phyloP scores from a whole-genome alignment of 2,888 invertebrate species.

The Aspidapion aeneum region DNA sequence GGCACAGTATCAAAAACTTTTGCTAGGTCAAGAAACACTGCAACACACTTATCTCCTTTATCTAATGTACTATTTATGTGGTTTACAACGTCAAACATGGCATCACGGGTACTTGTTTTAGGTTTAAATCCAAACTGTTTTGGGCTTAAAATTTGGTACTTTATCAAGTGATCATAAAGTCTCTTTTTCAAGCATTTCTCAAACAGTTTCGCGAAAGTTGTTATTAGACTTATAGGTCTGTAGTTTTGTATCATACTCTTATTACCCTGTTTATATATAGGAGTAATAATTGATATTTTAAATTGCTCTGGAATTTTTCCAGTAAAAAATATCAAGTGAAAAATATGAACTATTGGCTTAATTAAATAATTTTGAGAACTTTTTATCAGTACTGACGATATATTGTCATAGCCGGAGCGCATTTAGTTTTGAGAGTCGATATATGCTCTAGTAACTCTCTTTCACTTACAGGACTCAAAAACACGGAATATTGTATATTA shows the following conservation, averaged over 20 bases:
- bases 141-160: conserved; percentile 7
- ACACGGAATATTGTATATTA: too few relatives aligned
- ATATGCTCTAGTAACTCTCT: too few relatives aligned
- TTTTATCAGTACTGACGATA: too few relatives aligned
- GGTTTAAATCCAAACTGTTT: conserved; percentile 8
- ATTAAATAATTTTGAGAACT: too few relatives aligned
- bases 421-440: too few relatives aligned
- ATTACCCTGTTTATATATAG: conserved; percentile 8
- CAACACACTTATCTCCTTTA: not conserved
- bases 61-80: not conserved
- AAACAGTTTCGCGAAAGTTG: conserved; percentile 13
- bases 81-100: conserved; percentile 3
- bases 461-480: too few relatives aligned
- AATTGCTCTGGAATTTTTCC: too few relatives aligned
- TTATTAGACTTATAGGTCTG: conserved; percentile 14
- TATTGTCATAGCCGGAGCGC: too few relatives aligned
- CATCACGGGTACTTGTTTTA: not conserved
- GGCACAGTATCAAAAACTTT: not conserved
- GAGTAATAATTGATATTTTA: conserved; percentile 3
- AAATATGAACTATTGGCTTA: too few relatives aligned
- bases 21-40: not conserved
- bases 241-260: conserved; percentile 9
- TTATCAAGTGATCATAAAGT: conserved; percentile 1
- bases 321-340: too few relatives aligned
- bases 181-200: conserved; percentile 13